A percentile compares a stretch with the other conserved stretches of the same genome.
Evolutionary conservation across 2,888 invertebrate genomes (phyloP).

Genomic region (Drosophila hamatofila): DNA sequence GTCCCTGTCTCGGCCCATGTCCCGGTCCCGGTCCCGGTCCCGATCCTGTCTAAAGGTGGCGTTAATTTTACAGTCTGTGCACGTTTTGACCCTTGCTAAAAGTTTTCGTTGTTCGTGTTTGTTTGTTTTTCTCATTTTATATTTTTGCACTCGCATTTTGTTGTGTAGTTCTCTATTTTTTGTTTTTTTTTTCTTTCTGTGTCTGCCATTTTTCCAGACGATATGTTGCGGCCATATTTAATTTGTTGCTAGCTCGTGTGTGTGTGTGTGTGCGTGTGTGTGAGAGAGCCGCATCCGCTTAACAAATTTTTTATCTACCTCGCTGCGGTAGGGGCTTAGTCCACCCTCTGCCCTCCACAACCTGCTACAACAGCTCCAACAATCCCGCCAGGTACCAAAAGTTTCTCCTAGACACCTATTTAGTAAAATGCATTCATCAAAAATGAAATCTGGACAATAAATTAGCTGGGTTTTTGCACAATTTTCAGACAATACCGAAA

Average conservation of each 20-base stretch:
- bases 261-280: not conserved
- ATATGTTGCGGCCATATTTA: slow-evolving; percentile 78
- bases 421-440: slow-evolving; percentile 64
- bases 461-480: slow-evolving; percentile 58
- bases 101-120: slow-evolving; percentile 45
- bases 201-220: slow-evolving; percentile 77
- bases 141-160: slow-evolving; percentile 23
- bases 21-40: not conserved
- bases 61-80: slow-evolving; percentile 77
- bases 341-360: too few species aligned
- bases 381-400: slow-evolving; percentile 38
- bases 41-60: slow-evolving; percentile 56
- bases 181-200: slow-evolving; percentile 9
- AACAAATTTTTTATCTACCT: slow-evolving; percentile 50
- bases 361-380: not conserved
- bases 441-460: slow-evolving; percentile 64
- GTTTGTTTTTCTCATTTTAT: slow-evolving; percentile 12
- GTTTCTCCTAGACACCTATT: slow-evolving; percentile 50
- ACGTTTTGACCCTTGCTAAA: slow-evolving; percentile 70
- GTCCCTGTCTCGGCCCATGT: not conserved
- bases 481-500: slow-evolving; percentile 51
- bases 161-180: slow-evolving; percentile 49
- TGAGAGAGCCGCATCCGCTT: slow-evolving; percentile 57
- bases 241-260: slow-evolving; percentile 69
- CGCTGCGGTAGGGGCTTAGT: slow-evolving; percentile 32